Evolutionary conservation across 2,888 invertebrate genomes (phyloP).

Genomic region (Fabriciana adippe): DNA sequence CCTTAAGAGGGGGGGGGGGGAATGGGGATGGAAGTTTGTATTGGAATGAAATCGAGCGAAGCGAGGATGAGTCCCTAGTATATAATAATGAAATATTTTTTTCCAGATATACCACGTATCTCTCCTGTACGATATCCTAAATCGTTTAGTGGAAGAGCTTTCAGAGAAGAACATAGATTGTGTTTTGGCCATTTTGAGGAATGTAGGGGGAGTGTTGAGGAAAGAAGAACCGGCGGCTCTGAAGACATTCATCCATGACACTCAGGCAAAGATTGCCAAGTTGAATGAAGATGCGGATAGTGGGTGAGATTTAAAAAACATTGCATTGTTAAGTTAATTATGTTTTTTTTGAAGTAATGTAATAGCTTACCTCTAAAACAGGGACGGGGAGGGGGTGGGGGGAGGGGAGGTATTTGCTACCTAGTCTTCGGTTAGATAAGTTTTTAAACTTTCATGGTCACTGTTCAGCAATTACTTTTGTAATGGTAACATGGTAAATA

Average conservation of each 20-base stretch:
- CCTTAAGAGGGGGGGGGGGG: too few relatives aligned
- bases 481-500: too few relatives aligned
- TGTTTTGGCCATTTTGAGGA: conserved; percentile 88
- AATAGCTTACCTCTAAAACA: too few relatives aligned
- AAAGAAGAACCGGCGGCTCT: conserved; percentile 92
- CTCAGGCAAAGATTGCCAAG: conserved; percentile 83
- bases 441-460: too few relatives aligned
- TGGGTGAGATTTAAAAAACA: conserved; percentile 52
- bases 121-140: conserved; percentile 90
- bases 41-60: neutral
- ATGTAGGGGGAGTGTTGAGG: conserved; percentile 91
- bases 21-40: too few relatives aligned
- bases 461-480: too few relatives aligned
- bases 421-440: too few relatives aligned
- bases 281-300: conserved; percentile 52
- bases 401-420: too few relatives aligned
- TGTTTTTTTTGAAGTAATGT: neutral
- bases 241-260: conserved; percentile 86
- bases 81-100: neutral
- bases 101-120: conserved; percentile 88
- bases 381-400: too few relatives aligned
- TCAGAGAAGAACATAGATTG: conserved; percentile 93
- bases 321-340: neutral
- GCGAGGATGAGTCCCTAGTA: neutral
- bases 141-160: conserved; percentile 82